Evolutionary conservation across 2,113 vertebrate genomes (phyloP), one percentile per base, ranked within the genome.

Genomic region (Alouatta palliata): DNA sequence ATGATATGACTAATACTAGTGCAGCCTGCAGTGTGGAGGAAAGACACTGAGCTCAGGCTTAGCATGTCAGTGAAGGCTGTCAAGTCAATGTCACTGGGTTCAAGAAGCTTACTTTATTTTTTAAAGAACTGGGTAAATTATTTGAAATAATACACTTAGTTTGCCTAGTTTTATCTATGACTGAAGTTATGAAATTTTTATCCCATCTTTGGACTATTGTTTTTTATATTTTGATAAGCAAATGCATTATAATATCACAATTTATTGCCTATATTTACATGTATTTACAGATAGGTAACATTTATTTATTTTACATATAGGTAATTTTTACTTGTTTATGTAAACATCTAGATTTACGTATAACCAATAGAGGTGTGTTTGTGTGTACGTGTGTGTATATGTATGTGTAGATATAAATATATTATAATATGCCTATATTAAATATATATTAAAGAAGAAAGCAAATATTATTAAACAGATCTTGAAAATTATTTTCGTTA

Each of bases 401-500:
- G 23, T 56, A 6, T 37, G 30, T 71, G 7, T 71, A 21, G 68
- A 54, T 37, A 58, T 37, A 35, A 23, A 27, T 66, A 45, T 32
- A 32, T 25, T 37, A 7, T 45, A 35, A 70, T 58, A 30, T 80
- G 8, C 2, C 25, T 84, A 2, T 49, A 23, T 56, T 45, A 43
- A 52, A 73, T 49, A 73, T 49, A 45, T 81, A 87, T 70, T 66
- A 76, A 71, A 83, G 40, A 95, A 37, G 84, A 98, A 84, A 95
- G 82, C 89, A 35, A 77, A 73, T 97, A 93, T 0, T 94, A 88
- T 92, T 94, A 97, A 95, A 84, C 9, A 58, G 90, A 91, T 92
- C 75, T 93, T 90, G 43, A 93, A 97, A 96, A 87, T 35, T 37
- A 93, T 76, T 83, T 98, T 97, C 81, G 37, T 97, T 83, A 91